Evolutionary conservation across 2,888 invertebrate genomes (phyloP).

Genomic region (Dicyrtoma fusca): DNA sequence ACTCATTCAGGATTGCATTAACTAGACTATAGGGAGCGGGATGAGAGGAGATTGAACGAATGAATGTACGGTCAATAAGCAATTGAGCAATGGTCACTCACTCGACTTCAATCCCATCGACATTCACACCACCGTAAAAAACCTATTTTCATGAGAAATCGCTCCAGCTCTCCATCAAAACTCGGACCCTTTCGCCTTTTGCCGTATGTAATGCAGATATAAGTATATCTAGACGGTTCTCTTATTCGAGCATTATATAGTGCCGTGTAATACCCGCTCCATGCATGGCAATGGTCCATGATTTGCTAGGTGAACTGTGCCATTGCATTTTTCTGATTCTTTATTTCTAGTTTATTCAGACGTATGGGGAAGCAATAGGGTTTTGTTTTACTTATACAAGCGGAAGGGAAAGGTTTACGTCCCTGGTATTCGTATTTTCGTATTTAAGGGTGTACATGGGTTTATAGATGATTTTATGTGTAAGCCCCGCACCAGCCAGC

Average conservation of each 20-base stretch:
- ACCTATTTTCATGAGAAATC: constrained; percentile 35
- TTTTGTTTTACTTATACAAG: background rate
- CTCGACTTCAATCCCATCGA: constrained; percentile 36
- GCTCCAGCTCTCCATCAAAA: constrained; percentile 25
- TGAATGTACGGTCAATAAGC: constrained; percentile 35
- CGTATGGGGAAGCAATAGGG: background rate
- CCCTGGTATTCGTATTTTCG: background rate
- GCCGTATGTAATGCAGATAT: background rate
- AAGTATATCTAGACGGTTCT: background rate
- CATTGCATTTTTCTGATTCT: background rate
- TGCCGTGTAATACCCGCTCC: too few species aligned
- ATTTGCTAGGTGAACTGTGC: too few species aligned
- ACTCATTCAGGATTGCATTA: too few species aligned
- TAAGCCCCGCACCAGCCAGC: background rate
- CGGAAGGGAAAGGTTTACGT: background rate
- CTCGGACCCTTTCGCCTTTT: background rate
- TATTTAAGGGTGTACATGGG: background rate
- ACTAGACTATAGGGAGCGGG: background rate
- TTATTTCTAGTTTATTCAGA: background rate
- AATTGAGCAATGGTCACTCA: constrained; percentile 41
- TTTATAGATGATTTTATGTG: background rate
- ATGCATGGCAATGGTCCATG: too few species aligned
- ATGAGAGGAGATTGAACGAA: constrained; percentile 7
- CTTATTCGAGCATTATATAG: background rate
- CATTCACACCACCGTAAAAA: constrained; percentile 46